phyloP scores from a whole-genome alignment of 2,797 vertebrate genomes.

The Miichthys miiuy region DNA sequence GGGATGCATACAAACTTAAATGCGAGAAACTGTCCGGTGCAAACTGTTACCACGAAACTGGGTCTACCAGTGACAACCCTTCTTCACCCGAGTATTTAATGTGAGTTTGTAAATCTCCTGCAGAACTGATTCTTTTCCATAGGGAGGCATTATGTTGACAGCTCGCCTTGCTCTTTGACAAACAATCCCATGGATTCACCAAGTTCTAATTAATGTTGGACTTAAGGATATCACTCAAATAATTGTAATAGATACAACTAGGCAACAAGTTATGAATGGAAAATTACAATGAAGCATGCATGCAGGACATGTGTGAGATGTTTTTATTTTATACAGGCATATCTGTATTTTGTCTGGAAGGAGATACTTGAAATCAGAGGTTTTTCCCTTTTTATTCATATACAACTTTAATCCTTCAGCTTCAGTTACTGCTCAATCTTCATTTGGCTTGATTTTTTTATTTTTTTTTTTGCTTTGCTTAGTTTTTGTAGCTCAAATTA shows the following conservation, averaged over 20 bases:
- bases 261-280: constrained; percentile 57
- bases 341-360: constrained; percentile 89
- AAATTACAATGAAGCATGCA: constrained; percentile 91
- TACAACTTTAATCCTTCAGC: constrained; percentile 50
- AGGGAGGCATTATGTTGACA: constrained; percentile 51
- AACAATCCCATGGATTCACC: constrained; percentile 49
- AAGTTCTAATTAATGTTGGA: constrained; percentile 40
- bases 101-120: constrained; percentile 83
- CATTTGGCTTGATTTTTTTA: constrained; percentile 74
- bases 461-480: constrained; percentile 50
- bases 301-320: constrained; percentile 98
- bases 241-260: constrained; percentile 53
- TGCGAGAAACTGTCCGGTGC: constrained; percentile 96
- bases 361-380: constrained; percentile 86
- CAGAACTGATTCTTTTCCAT: constrained; percentile 54
- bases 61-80: constrained; percentile 95
- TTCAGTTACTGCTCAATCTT: constrained; percentile 63
- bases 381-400: constrained; percentile 71
- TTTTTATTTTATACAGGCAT: constrained; percentile 89
- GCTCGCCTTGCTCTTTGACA: constrained; percentile 41
- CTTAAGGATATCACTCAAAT: constrained; percentile 51
- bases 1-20: constrained; percentile 98
- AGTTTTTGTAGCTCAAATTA: constrained; percentile 62
- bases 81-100: constrained; percentile 97
- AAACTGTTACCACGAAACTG: constrained; percentile 93